Evolutionary conservation across 35 echinoderm and acorn worm species (phyloP).

Genomic region (Apostichopus californicus): DNA sequence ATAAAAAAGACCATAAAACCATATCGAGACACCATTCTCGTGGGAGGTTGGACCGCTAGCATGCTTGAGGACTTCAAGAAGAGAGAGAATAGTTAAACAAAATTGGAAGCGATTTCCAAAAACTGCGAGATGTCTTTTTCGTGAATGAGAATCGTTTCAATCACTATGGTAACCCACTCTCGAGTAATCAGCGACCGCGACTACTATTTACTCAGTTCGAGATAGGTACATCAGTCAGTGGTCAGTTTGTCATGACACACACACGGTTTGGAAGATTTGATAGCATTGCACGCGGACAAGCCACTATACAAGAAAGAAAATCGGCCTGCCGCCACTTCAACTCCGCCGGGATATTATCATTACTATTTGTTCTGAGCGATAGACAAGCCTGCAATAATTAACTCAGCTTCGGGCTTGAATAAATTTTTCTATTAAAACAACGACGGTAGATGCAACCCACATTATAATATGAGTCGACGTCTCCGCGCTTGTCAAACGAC

Average conservation of each 20-base stretch:
- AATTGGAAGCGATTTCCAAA: background rate
- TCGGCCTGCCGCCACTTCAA: slow-evolving; percentile 33
- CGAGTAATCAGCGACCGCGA: background rate
- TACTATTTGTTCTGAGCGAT: background rate
- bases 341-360: slow-evolving; percentile 34
- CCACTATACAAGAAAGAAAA: background rate
- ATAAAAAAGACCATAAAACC: background rate
- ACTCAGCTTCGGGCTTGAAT: slow-evolving; percentile 42
- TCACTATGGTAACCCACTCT: slow-evolving; percentile 22
- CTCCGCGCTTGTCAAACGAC: background rate
- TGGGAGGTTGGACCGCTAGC: slow-evolving; percentile 17
- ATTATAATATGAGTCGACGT: background rate
- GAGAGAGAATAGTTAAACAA: background rate
- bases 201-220: background rate
- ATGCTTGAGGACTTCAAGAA: slow-evolving; percentile 31
- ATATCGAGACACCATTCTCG: slow-evolving; percentile 25
- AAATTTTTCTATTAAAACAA: slow-evolving; percentile 2
- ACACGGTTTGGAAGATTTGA: background rate
- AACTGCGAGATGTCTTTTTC: background rate
- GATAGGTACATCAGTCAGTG: background rate
- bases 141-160: background rate
- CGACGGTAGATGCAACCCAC: background rate
- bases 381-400: slow-evolving; percentile 18
- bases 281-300: slow-evolving; percentile 12
- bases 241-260: background rate